phyloP scores from a whole-genome alignment of 2,888 invertebrate species.

The Polylopha cassiicola region DNA sequence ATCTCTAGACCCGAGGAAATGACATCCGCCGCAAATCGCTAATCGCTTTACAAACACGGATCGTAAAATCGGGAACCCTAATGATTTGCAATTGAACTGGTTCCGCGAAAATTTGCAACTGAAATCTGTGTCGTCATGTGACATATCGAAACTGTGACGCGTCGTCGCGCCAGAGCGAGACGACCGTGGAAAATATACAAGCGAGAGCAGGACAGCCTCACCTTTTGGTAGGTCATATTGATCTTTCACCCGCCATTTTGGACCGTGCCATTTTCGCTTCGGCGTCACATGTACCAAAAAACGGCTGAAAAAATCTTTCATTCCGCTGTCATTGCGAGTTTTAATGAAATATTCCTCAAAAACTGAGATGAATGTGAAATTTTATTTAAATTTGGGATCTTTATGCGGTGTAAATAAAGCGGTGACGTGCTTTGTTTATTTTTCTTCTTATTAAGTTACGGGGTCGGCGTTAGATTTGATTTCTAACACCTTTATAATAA shows the following conservation, averaged over 20 bases:
- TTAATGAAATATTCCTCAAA: conserved; percentile 67
- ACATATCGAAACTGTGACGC: conserved; percentile 63
- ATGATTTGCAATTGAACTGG: conserved; percentile 40
- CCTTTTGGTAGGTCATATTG: conserved; percentile 75
- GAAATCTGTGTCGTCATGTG: conserved; percentile 60
- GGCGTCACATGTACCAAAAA: conserved; percentile 63
- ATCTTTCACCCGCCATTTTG: conserved; percentile 78
- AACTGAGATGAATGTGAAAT: conserved; percentile 48
- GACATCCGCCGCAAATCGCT: conserved; percentile 56
- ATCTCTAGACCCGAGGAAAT: conserved; percentile 50
- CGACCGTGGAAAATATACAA: conserved; percentile 25
- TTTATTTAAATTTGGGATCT: conserved; percentile 64
- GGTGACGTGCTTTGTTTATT: conserved; percentile 32
- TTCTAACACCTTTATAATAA: neutral
- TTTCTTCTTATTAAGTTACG: conserved; percentile 16
- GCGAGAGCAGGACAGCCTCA: conserved; percentile 47
- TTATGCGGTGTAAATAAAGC: conserved; percentile 55
- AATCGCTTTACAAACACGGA: conserved; percentile 62
- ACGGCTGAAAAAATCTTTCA: conserved; percentile 53
- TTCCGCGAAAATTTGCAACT: conserved; percentile 52
- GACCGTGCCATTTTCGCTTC: conserved; percentile 68
- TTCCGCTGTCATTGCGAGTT: conserved; percentile 66
- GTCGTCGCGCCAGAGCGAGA: conserved; percentile 53
- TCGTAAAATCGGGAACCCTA: conserved; percentile 41
- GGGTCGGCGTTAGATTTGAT: neutral